A percentile compares a stretch with the other conserved stretches of the same genome.
These are phyloP conservation scores for Dascillus cervinus DNA, from an alignment of 2,888 invertebrate species.

Conservation along the genomic window DNA sequence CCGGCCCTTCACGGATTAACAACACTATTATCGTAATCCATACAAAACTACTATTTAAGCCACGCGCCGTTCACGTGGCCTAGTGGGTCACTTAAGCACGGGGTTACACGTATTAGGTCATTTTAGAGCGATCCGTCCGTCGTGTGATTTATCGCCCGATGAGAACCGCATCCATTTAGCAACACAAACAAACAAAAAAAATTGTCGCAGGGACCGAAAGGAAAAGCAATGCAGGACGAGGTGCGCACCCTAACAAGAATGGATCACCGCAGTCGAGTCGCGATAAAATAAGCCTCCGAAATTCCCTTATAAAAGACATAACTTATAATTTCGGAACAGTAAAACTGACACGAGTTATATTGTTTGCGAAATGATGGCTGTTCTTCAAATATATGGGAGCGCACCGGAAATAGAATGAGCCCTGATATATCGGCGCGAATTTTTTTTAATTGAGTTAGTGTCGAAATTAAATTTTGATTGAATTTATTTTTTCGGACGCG, in stretches of 20 bases:
- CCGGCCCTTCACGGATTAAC: constrained; percentile 34
- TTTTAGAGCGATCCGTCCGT: constrained; percentile 15
- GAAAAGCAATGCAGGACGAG: constrained; percentile 14
- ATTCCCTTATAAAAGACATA: constrained; percentile 38
- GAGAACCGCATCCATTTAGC: constrained; percentile 1
- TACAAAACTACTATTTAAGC: constrained; percentile 24
- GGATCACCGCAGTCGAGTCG: constrained; percentile 17
- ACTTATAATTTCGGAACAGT: constrained; percentile 40
- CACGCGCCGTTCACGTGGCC: constrained; percentile 29
- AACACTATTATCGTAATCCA: constrained; percentile 42
- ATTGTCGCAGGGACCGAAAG: background rate
- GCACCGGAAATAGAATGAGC: constrained; percentile 15
- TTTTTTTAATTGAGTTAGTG: too few relatives aligned
- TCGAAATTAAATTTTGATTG: too few relatives aligned
- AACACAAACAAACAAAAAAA: background rate
- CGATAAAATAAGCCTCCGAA: constrained; percentile 30
- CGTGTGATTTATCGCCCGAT: constrained; percentile 15
- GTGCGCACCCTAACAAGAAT: constrained; percentile 21
- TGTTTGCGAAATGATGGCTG: constrained; percentile 37
- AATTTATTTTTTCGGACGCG: too few relatives aligned
- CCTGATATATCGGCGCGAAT: constrained; percentile 13
- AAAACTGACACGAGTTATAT: constrained; percentile 40
- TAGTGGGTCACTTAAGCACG: constrained; percentile 19
- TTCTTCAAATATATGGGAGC: constrained; percentile 15
- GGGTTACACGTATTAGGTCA: constrained; percentile 18